Evolutionary conservation across 1,140 invertebrate species (phyloP).

Genomic region (Anastatus disparis): DNA sequence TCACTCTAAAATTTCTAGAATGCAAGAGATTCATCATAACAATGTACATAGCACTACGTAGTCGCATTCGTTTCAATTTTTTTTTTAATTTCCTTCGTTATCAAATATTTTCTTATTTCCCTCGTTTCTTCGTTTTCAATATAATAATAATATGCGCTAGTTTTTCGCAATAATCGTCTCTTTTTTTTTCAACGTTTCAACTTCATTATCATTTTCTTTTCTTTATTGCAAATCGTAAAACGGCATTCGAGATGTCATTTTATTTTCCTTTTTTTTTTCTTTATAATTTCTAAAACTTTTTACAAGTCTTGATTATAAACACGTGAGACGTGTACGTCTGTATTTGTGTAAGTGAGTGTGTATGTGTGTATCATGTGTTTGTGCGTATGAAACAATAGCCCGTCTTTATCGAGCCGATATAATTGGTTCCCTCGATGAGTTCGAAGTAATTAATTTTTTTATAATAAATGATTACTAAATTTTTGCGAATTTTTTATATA

Average conservation of each 20-base stretch:
- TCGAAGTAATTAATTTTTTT: not conserved
- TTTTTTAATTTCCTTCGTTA: too few relatives aligned
- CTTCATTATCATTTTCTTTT: constrained; percentile 3
- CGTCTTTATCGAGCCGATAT: constrained; percentile 1
- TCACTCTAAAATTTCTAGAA: not conserved
- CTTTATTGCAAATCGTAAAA: constrained; percentile 7
- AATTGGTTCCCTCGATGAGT: constrained; percentile 35
- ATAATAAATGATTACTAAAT: not conserved
- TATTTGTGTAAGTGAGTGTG: too few relatives aligned
- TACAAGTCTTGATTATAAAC: constrained; percentile 22
- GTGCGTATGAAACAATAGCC: constrained; percentile 1
- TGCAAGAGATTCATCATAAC: not conserved
- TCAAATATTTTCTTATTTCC: not conserved
- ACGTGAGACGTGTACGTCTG: not conserved
- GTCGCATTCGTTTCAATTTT: not conserved
- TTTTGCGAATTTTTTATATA: too few relatives aligned
- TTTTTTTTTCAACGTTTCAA: not conserved
- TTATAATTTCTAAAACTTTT: constrained; percentile 18
- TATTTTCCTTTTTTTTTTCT: not conserved
- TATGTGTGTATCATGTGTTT: too few relatives aligned
- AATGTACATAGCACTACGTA: constrained; percentile 3
- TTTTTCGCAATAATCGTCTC: not conserved
- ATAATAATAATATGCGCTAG: too few relatives aligned
- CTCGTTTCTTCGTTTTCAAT: not conserved
- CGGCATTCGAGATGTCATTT: not conserved